Evolutionary conservation across 92 coral and sea anemone species (phyloP), one percentile per base, ranked within the genome.

Genomic region (Porites lobata): DNA sequence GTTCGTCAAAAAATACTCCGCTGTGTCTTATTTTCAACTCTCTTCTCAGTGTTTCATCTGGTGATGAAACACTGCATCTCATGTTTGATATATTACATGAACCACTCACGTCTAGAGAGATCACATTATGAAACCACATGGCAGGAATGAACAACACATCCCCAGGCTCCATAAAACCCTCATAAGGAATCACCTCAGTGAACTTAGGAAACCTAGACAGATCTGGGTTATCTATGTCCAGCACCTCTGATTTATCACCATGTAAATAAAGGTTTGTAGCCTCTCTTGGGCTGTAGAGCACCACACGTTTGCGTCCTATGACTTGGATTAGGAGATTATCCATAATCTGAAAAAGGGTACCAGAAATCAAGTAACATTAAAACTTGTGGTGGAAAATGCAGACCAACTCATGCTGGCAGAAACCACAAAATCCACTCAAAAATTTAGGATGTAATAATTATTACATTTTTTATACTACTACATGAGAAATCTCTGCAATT

Each of bases 101-200:
- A 54, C 59, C 12, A 19, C 78, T 53, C 78, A 75, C 78, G 70
- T 95, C 93, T 65, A 92, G 32, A 54, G 96, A 88, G 50, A 86
- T 84, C 50, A 94, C 98, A 87, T 94, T 94, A 79, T 94, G 98
- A 80, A 94, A 94, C 98, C 98, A 94, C 91, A 94, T 54, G 12
- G 98, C 96, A 9, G 98, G 98, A 19, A 94, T 94, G 62, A 93
- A 94, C 70, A 94, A 61, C 11, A 94, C 94, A 32, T 94, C 96
- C 3, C 98, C 98, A 53, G 98, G 94, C 8, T 94, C 98, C 38
- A 94, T 76, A 38, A 71, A 71, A 63, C 96, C 90, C 78, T 93
- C 96, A 65, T 69, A 88, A 8, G 94, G 93, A 0, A 69, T 73
- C 9, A 94, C 94, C 57, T 77, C 76, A 10, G 82, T 50, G 78